A percentile compares a stretch with the other conserved stretches of the same genome.
These are phyloP conservation scores for Thaumetopoea pityocampa DNA, from an alignment of 1,140 invertebrate genomes.

Conservation along the genomic window DNA sequence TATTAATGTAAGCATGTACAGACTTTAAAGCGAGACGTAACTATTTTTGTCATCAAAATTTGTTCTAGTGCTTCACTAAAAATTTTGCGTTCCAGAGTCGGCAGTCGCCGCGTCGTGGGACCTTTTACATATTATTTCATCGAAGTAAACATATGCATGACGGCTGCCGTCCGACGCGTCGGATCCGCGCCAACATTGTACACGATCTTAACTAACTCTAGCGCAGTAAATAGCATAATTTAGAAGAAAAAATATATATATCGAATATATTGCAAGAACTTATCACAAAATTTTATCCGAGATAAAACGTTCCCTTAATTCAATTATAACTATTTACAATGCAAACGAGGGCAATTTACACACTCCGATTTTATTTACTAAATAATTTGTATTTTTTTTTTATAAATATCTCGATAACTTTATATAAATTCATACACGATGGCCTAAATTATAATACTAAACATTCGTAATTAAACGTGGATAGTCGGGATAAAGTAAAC, in stretches of 20 bases:
- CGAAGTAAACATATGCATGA: conserved; percentile 28
- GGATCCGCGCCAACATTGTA: conserved; percentile 17
- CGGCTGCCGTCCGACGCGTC: conserved; percentile 2
- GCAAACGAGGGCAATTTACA: conserved; percentile 63
- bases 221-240: conserved; percentile 43
- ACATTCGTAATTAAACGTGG: conserved; percentile 32
- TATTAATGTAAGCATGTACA: conserved; percentile 17
- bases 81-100: conserved; percentile 29
- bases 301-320: conserved; percentile 39
- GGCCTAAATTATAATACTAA: conserved; percentile 68
- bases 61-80: conserved; percentile 28
- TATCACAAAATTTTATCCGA: conserved; percentile 51
- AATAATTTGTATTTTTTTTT: conserved; percentile 68
- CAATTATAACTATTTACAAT: conserved; percentile 68
- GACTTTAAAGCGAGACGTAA: conserved; percentile 18
- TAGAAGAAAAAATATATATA: conserved; percentile 27
- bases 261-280: conserved; percentile 56
- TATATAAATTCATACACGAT: conserved; percentile 64
- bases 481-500: conserved; percentile 19
- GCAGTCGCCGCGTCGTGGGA: conserved; percentile 38
- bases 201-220: conserved; percentile 38
- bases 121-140: conserved; percentile 19
- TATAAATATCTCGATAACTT: conserved; percentile 65
- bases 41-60: conserved; percentile 11
- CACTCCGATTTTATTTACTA: conserved; percentile 49